These are phyloP conservation scores for Saccopteryx leptura DNA, from an alignment of 2,113 vertebrate species.

Conservation along the genomic window DNA sequence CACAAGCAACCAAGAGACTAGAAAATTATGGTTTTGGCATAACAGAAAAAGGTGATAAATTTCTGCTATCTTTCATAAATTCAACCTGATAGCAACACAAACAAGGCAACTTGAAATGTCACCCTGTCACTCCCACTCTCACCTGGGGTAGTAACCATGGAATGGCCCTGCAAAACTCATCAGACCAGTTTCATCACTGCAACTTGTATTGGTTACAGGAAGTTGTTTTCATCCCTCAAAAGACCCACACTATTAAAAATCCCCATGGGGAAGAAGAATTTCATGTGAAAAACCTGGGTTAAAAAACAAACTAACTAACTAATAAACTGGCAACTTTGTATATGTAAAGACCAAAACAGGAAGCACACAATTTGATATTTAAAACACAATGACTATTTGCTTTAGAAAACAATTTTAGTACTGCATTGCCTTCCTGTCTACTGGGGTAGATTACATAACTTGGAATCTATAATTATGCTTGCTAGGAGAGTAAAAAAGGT, in stretches of 20 bases:
- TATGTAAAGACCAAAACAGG: conserved; percentile 21
- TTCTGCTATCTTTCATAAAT: conserved; percentile 73
- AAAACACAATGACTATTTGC: conserved; percentile 1
- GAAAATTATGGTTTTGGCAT: conserved; percentile 70
- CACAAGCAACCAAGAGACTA: conserved; percentile 64
- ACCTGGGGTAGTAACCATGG: not conserved
- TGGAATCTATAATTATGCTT: not conserved
- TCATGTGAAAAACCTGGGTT: not conserved
- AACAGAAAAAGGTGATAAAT: conserved; percentile 66
- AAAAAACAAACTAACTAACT: conserved; percentile 9
- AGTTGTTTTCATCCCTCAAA: not conserved
- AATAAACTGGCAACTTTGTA: not conserved
- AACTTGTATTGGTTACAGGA: not conserved
- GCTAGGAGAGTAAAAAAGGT: not conserved
- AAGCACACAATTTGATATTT: conserved; percentile 38
- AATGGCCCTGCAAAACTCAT: not conserved
- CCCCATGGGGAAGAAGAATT: not conserved
- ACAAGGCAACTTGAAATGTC: conserved; percentile 56
- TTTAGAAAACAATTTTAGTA: conserved; percentile 3
- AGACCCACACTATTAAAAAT: conserved; percentile 44
- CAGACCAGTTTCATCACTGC: conserved; percentile 14
- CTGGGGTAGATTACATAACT: not conserved
- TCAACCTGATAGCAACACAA: conserved; percentile 54
- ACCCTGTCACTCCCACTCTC: not conserved
- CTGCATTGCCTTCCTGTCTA: not conserved